Conservation (phyloP, 1,140 invertebrate species). For the Berghia stephanieae region DNA sequence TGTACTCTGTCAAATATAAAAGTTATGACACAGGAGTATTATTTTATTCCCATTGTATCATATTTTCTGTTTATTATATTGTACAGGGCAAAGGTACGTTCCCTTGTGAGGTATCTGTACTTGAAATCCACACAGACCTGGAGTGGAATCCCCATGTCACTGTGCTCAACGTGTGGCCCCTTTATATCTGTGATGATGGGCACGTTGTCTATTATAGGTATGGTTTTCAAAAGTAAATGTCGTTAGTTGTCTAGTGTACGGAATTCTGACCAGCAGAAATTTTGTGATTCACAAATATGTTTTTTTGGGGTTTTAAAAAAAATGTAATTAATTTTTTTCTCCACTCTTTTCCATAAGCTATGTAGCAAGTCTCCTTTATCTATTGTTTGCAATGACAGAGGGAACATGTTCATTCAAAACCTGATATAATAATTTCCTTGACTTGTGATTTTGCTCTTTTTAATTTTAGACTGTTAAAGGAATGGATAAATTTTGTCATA, state of each 20-base stretch:
- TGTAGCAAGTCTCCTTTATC: neutral
- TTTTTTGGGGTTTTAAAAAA: neutral
- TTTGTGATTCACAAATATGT: neutral
- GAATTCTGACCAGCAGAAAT: neutral
- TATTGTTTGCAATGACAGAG: neutral
- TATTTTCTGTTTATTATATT: neutral
- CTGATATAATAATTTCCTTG: too few species aligned
- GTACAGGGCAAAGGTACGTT: slow-evolving; percentile 69
- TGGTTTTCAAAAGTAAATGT: slow-evolving; percentile 23
- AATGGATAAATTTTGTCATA: too few species aligned
- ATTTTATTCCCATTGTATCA: too few species aligned
- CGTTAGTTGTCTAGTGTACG: neutral
- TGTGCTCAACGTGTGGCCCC: slow-evolving; percentile 68
- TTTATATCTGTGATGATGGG: slow-evolving; percentile 72
- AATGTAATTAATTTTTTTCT: neutral
- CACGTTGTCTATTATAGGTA: slow-evolving; percentile 73
- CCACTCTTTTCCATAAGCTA: neutral
- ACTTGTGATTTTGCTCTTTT: too few species aligned
- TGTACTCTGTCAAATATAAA: too few species aligned
- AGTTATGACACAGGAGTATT: too few species aligned
- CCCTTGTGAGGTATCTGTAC: slow-evolving; percentile 72
- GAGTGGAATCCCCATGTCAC: slow-evolving; percentile 71
- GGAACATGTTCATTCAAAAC: neutral
- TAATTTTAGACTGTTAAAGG: too few species aligned
- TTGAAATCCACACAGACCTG: slow-evolving; percentile 71